Base-by-base conservation (phyloP, 1,140 invertebrate species). In the Aleiodes sp. region DNA sequence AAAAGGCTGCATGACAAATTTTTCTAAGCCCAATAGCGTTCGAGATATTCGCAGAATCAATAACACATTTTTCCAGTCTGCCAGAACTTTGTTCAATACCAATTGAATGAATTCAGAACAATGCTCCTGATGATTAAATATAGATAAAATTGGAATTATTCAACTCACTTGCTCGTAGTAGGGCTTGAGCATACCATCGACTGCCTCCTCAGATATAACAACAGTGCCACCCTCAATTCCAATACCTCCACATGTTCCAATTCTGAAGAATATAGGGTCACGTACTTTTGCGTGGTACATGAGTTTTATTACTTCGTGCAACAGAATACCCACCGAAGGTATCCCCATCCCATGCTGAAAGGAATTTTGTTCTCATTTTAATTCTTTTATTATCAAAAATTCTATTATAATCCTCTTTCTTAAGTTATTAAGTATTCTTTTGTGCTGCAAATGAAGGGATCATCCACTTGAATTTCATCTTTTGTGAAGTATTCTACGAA, bases 161-260 rank as follows among this genome's bases (percentile, higher is more conserved):
- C 10, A 9, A 24, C 86, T 87, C 82, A 91, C 92, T 86, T 91
- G 80, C 81, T 93, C 91, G 41, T 90, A 87, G 35, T 87, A 88
- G 65, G 91, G 92, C 68, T 91, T 89, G 19, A 96, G 84, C 68
- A 93, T 88, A 1, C 93, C 94, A 82, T 98, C 94, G 0, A 96
- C 89, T 2, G 94, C 93, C 78, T 94, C 92, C 62, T 96, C 93
- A 3, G 94, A 93, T 57, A 98, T 94, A 37, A 97, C 90, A 16
- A 97, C 93, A 37, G 93, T 95, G 6, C 96, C 96, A 0, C 93
- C 92, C 74, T 96, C 94, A 35, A 96, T 85, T 70, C 95, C 96
- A 68, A 98, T 90, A 29, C 96, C 96, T n/a, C 96, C 96, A 75
- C 94, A 95, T 0, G 96, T 98, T 52, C 96, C 96, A 75, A 98